These are phyloP conservation scores for Amphiura filiformis DNA, from an alignment of 35 echinoderm and acorn worm species.

Conservation along the genomic window DNA sequence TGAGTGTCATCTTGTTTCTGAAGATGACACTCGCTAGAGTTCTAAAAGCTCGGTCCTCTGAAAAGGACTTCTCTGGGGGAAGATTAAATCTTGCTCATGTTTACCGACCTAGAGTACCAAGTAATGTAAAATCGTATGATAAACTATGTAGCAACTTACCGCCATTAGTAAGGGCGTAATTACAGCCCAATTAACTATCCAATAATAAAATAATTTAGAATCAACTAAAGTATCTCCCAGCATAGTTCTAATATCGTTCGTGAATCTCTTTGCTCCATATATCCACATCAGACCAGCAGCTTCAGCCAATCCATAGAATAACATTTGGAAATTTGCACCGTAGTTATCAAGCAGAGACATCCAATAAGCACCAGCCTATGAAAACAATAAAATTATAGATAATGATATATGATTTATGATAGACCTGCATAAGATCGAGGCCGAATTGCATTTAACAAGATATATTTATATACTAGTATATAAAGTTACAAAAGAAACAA, in stretches of 20 bases:
- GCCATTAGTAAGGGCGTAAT: slow-evolving; percentile 68
- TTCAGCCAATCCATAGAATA: slow-evolving; percentile 75
- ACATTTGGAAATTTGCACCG: slow-evolving; percentile 73
- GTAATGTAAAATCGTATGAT: background rate
- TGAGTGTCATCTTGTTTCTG: background rate
- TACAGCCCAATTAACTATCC: slow-evolving; percentile 72
- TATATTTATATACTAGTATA: too few species aligned
- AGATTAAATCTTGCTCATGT: too few species aligned
- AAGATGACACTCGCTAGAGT: background rate
- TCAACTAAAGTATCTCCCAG: slow-evolving; percentile 67
- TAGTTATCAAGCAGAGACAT: slow-evolving; percentile 88
- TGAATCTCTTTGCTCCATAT: slow-evolving; percentile 70
- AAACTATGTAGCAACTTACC: slow-evolving; percentile 30
- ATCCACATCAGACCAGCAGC: slow-evolving; percentile 77
- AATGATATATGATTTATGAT: too few species aligned
- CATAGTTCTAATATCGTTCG: slow-evolving; percentile 88
- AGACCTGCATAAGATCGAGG: too few species aligned
- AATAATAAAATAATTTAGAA: slow-evolving; percentile 59
- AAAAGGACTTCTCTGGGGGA: too few species aligned
- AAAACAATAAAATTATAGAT: slow-evolving; percentile 1
- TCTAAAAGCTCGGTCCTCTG: too few species aligned
- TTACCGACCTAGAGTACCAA: too few species aligned
- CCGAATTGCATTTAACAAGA: too few species aligned
- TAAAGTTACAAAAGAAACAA: too few species aligned
- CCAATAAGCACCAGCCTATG: slow-evolving; percentile 88